These are phyloP conservation scores for Galago senegalensis DNA, from an alignment of 2,797 vertebrate species.

Conservation along the genomic window DNA sequence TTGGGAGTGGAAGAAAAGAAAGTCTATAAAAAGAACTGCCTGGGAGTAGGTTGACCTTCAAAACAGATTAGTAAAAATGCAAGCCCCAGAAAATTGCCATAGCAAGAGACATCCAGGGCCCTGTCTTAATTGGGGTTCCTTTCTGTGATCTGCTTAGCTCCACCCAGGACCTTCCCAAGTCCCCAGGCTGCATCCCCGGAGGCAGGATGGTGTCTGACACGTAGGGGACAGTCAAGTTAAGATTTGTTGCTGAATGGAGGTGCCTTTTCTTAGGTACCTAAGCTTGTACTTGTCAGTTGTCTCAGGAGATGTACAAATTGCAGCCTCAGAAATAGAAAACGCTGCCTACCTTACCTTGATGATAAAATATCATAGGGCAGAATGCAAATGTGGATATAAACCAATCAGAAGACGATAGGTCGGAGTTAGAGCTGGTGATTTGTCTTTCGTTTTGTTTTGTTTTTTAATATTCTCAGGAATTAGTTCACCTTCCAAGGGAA, in stretches of 20 bases:
- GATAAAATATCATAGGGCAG: not conserved
- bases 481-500: not conserved
- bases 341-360: not conserved
- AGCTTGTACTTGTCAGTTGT: not conserved
- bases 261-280: conserved; percentile 21
- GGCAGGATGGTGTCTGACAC: not conserved
- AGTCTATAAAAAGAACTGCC: not conserved
- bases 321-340: conserved; percentile 21
- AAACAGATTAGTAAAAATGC: not conserved
- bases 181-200: not conserved
- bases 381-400: not conserved
- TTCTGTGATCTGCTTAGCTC: not conserved
- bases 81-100: not conserved
- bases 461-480: not conserved
- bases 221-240: not conserved
- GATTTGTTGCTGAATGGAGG: not conserved
- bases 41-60: not conserved
- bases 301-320: not conserved
- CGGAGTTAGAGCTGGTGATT: not conserved
- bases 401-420: not conserved
- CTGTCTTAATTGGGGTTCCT: not conserved
- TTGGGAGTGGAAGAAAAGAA: not conserved
- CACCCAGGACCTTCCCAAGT: not conserved
- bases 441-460: not conserved
- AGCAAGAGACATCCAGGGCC: not conserved